Evolutionary conservation across 2,797 vertebrate genomes (phyloP), one percentile per base, ranked within the genome.

Genomic region (Choloepus didactylus): DNA sequence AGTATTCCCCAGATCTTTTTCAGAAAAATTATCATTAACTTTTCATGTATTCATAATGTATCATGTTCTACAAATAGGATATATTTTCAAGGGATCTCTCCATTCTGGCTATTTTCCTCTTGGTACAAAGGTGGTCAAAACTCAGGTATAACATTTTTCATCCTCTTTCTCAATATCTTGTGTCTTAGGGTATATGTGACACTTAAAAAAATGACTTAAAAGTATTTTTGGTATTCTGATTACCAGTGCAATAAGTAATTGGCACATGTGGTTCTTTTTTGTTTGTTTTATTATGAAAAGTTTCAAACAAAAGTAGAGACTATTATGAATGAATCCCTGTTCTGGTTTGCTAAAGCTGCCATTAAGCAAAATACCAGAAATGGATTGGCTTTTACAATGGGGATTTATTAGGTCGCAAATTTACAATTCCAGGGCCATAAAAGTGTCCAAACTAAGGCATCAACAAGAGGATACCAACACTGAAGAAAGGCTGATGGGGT

Each of bases 141-240:
- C 59, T 89, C 18, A 72, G 25, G 29, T 16, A 46, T 87, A 79
- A 27, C 25, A 62, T 72, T 94, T 86, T 90, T 81, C 1, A 15
- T 64, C 56, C 29, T 70, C 44, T 66, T 67, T 95, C 8, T 88
- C 27, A 91, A 21, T 95, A 85, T 90, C 82, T 94, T 84, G 23
- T 88, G 23, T 49, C 14, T 81, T 41, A 66, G 38, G 14, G 23
- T 84, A 29, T 93, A 81, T 67, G 5, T 84, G 38, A 96, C 35
- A 87, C 31, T 93, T 92, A 94, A 87, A 59, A 59, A 77, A 67
- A 87, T 54, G 76, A 14, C 54, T 83, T 95, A 49, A 62, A 88
- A 84, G 91, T 87, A 35, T 77, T 93, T 96, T 91, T 89, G 38
- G 66, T 94, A 85, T 73, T 85, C 46, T 91, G 60, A 54, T 95